These are phyloP conservation scores for Eremophila alpestris DNA, from an alignment of 2,797 vertebrate species.

Conservation along the genomic window DNA sequence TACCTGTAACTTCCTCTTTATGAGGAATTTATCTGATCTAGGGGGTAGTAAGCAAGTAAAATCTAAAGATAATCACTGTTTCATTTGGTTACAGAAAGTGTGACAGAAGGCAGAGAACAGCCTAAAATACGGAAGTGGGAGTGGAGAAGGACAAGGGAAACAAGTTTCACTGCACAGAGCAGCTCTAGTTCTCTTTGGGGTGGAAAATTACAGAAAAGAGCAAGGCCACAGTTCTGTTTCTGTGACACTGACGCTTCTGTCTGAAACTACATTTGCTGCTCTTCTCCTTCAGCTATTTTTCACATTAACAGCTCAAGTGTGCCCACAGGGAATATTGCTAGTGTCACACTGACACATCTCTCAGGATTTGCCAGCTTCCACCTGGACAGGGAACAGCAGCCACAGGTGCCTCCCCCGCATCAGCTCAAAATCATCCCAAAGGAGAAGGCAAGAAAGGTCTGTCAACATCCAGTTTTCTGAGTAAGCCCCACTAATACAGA, in stretches of 20 bases:
- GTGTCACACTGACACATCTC: neutral
- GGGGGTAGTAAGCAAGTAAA: neutral
- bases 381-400: neutral
- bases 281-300: neutral
- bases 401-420: neutral
- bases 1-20: conserved; percentile 8
- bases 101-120: neutral
- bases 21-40: neutral
- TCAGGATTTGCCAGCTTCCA: neutral
- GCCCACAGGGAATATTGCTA: neutral
- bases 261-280: neutral
- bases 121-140: neutral
- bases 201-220: conserved; percentile 37
- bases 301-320: neutral
- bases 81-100: neutral
- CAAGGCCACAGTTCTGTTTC: neutral
- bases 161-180: neutral
- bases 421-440: neutral
- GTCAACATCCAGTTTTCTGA: neutral
- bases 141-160: neutral
- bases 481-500: neutral
- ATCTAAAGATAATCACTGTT: neutral
- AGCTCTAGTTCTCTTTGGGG: neutral
- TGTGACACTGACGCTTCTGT: neutral
- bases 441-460: neutral